Base-by-base conservation (phyloP, 2,888 invertebrate species). In the Nymphalis urticae region DNA sequence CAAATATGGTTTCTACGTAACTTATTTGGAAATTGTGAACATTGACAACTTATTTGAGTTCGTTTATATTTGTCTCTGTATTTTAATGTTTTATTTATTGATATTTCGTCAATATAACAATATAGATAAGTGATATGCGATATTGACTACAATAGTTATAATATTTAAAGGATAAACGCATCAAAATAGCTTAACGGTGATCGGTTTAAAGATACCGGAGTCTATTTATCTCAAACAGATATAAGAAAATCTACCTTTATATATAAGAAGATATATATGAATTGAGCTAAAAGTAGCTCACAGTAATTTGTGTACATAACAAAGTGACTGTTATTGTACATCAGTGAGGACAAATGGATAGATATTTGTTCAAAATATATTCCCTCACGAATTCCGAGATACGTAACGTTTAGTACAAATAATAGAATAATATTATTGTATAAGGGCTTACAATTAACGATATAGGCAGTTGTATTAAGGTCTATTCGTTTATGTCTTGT, bases 381-480 rank as follows among this genome's bases (percentile, higher is more conserved):
- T 51, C 64, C 48, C 47, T 42, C 54, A 47, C 61, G 56, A 36
- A 64, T 66, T 54, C n/a, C 47, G 32, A 27, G 51, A 66, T 48
- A 42, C 42, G 56, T 69, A 64, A 70, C 67, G 48, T 53, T 64
- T 79, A 79, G 79, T 80, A 80, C 78, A 80, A 83, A 81, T 81
- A 85, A 83, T 82, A 81, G 78, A 76, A 80, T 83, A 82, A 82
- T 84, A 82, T 87, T 85, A 83, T 86, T 75, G 62, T 73, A 75
- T 75, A 73, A 73, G 67, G 61, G 63, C 73, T 13, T 42, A 42
- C 42, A 42, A 73, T 75, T 74, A 73, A 61, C 51, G 53, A 58
- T 69, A 70, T 70, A 71, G 72, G 72, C 67, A 56, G n/a, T 21
- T 59, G 61, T 50, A 62, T 68, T 64, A 53, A 58, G 56, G 58